Conservation (phyloP, 2,888 invertebrate species). For the Rotaria macrura region DNA sequence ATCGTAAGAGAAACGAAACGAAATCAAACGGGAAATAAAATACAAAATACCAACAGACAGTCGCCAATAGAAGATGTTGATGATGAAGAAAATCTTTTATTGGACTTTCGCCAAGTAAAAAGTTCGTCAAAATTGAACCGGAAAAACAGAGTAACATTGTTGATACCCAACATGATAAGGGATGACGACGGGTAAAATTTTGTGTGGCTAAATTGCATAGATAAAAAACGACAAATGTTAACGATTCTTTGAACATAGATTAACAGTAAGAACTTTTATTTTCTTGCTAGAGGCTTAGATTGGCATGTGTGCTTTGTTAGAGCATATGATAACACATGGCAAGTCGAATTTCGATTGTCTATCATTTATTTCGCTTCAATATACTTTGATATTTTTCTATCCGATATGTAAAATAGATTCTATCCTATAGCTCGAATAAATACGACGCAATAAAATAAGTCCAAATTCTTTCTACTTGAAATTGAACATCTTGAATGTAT, state of each 20-base stretch:
- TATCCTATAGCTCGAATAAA: no score
- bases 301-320: background rate
- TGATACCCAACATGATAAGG: constrained; percentile 85
- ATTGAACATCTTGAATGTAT: no score
- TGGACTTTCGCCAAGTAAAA: constrained; percentile 80
- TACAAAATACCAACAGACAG: constrained; percentile 82
- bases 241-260: no score
- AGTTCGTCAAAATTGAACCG: constrained; percentile 82
- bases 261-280: no score
- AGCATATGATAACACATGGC: background rate
- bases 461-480: no score
- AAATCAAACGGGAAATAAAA: constrained; percentile 97
- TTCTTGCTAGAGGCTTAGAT: background rate
- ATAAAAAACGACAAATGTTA: constrained; percentile 34
- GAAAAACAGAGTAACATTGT: constrained; percentile 91
- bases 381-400: no score
- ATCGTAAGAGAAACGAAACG: constrained; percentile 86
- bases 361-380: no score
- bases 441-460: no score
- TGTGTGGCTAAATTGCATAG: constrained; percentile 67
- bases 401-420: no score
- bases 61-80: constrained; percentile 66
- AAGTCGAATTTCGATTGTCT: no score
- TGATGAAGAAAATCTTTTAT: constrained; percentile 60
- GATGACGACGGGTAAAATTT: constrained; percentile 82